phyloP scores from a whole-genome alignment of 2,113 vertebrate species.

The Ibidorhyncha struthersii region DNA sequence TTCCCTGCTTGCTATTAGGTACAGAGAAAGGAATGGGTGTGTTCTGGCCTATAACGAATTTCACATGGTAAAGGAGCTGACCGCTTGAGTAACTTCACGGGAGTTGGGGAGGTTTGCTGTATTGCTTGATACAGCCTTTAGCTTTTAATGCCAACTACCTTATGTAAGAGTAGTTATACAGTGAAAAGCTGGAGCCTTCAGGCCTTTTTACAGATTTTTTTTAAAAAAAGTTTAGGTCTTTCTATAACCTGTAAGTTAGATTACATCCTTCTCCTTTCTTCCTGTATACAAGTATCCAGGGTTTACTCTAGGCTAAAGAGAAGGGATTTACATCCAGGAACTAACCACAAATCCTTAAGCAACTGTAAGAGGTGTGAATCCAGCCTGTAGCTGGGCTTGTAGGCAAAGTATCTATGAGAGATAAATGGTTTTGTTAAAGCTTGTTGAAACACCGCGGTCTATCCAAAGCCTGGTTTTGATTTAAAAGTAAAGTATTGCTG shows the following conservation, averaged over 20 bases:
- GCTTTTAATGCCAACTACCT: neutral
- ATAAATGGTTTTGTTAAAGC: neutral
- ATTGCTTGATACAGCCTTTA: neutral
- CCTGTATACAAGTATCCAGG: neutral
- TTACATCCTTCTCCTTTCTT: neutral
- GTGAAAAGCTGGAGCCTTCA: neutral
- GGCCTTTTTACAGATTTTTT: neutral
- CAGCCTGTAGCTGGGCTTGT: neutral
- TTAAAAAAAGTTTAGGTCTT: neutral
- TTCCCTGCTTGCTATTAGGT: neutral
- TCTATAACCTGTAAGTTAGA: neutral
- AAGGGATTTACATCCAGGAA: neutral
- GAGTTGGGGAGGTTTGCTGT: neutral
- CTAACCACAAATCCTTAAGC: neutral
- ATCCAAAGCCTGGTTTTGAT: neutral
- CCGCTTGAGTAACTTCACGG: neutral
- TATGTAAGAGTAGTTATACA: neutral
- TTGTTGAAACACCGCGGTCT: neutral
- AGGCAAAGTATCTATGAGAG: neutral
- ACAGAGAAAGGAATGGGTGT: neutral
- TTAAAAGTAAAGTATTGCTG: neutral
- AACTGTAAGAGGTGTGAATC: neutral
- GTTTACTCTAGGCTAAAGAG: neutral
- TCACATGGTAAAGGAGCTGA: neutral
- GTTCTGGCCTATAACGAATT: neutral